A percentile compares a stretch with the other conserved stretches of the same genome.
Evolutionary conservation across 2,797 vertebrate genomes (phyloP).

Genomic region (Acrossocheilus wenchowensis): DNA sequence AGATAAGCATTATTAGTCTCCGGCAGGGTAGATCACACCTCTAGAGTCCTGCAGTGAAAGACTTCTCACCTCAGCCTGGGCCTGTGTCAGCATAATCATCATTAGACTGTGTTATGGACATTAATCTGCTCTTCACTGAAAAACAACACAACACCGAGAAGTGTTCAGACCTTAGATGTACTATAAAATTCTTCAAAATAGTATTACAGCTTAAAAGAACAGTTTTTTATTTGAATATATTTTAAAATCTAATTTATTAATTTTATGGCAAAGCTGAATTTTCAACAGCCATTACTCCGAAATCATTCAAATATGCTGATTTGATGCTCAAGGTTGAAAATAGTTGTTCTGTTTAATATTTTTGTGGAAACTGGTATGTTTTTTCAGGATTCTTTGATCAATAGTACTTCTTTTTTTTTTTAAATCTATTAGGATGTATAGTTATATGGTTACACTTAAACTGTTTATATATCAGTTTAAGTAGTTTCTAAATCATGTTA

Average conservation of each 20-base stretch:
- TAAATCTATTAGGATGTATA: not conserved
- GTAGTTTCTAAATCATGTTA: not conserved
- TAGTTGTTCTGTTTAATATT: no score
- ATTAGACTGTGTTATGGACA: conserved; percentile 27
- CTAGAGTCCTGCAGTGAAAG: conserved; percentile 31
- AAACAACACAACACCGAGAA: not conserved
- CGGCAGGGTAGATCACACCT: conserved; percentile 55
- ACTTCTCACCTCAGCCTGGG: conserved; percentile 37
- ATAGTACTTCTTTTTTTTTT: not conserved
- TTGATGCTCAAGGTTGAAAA: not conserved
- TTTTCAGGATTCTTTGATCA: not conserved
- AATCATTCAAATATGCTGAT: not conserved
- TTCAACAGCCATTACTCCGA: not conserved
- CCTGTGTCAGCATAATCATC: conserved; percentile 38
- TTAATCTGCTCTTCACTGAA: conserved; percentile 12
- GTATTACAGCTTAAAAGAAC: not conserved
- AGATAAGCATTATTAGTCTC: conserved; percentile 69
- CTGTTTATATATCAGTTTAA: not conserved
- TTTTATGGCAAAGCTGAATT: not conserved
- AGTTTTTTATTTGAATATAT: not conserved
- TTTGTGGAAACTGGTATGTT: not conserved
- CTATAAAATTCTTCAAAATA: no score
- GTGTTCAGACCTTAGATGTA: no score
- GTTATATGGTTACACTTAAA: not conserved
- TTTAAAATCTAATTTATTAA: not conserved